These are phyloP conservation scores for Steinernema khuongi DNA, from an alignment of 1,140 invertebrate genomes.

Conservation along the genomic window DNA sequence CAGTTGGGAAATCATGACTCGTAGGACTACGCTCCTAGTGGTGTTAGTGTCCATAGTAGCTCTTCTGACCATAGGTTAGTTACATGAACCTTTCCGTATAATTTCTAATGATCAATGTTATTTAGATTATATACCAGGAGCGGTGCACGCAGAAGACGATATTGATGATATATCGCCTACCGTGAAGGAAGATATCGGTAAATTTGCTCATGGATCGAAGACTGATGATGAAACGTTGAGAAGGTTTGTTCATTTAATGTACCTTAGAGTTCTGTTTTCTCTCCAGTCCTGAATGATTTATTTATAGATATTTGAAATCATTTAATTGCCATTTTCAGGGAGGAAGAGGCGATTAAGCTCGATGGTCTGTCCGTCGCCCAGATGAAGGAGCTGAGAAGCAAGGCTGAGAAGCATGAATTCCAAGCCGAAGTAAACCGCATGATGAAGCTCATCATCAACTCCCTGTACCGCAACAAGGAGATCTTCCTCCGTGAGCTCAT, in stretches of 20 bases:
- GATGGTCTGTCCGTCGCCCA: slow-evolving; percentile 87
- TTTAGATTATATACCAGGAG: background rate
- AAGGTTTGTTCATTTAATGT: background rate
- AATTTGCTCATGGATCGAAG: too few species aligned
- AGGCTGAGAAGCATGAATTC: slow-evolving; percentile 76
- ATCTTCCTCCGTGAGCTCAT: slow-evolving; percentile 95
- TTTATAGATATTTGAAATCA: background rate
- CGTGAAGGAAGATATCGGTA: background rate
- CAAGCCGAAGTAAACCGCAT: slow-evolving; percentile 80
- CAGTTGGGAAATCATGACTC: background rate
- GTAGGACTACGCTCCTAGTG: background rate
- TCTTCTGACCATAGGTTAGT: background rate
- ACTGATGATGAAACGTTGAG: background rate
- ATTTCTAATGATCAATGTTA: background rate
- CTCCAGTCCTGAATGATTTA: too few species aligned
- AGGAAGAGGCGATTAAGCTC: slow-evolving; percentile 89
- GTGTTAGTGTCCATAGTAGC: background rate
- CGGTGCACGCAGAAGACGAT: background rate
- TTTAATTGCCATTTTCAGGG: slow-evolving; percentile 62
- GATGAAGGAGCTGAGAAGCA: slow-evolving; percentile 78
- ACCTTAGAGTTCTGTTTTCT: too few species aligned
- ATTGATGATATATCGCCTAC: background rate
- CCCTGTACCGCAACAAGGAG: slow-evolving; percentile 94
- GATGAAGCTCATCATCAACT: slow-evolving; percentile 99
- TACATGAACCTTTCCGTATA: background rate